Conservation (phyloP, 2,888 invertebrate genomes). For the Mimumesa dahlbomi region DNA sequence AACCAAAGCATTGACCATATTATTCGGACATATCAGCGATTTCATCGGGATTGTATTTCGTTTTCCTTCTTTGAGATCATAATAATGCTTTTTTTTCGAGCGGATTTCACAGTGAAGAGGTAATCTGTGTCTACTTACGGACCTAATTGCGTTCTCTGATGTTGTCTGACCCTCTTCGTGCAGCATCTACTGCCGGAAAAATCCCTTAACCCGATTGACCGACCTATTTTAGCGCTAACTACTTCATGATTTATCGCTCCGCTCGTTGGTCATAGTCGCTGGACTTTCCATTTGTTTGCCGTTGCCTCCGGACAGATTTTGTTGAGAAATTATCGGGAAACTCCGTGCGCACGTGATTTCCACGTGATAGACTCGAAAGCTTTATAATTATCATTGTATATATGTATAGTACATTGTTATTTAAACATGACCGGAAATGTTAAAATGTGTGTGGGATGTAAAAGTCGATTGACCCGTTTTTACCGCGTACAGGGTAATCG, state of each 20-base stretch:
- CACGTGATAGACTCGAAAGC: too few relatives aligned
- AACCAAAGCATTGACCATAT: too few relatives aligned
- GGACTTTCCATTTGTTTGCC: constrained; percentile 12
- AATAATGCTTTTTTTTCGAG: constrained; percentile 1
- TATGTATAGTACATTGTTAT: too few relatives aligned
- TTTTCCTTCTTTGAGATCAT: too few relatives aligned
- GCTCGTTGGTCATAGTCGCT: constrained; percentile 4
- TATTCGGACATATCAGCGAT: too few relatives aligned
- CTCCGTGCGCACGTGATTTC: neutral
- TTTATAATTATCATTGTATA: too few relatives aligned
- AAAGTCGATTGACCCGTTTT: too few relatives aligned
- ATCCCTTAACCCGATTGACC: constrained; percentile 30
- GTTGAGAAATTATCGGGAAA: neutral
- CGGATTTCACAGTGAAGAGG: neutral
- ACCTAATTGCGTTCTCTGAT: constrained; percentile 32
- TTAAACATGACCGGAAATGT: too few relatives aligned
- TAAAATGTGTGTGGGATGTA: too few relatives aligned
- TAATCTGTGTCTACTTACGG: constrained; percentile 28
- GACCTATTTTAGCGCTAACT: constrained; percentile 39
- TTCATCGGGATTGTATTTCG: too few relatives aligned
- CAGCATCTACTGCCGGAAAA: constrained; percentile 16
- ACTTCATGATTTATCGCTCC: constrained; percentile 30
- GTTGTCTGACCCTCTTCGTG: constrained; percentile 26
- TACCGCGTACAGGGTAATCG: too few relatives aligned
- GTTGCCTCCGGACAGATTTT: neutral